Conservation (phyloP, 2,113 vertebrate genomes). For the Kryptolebias marmoratus region DNA sequence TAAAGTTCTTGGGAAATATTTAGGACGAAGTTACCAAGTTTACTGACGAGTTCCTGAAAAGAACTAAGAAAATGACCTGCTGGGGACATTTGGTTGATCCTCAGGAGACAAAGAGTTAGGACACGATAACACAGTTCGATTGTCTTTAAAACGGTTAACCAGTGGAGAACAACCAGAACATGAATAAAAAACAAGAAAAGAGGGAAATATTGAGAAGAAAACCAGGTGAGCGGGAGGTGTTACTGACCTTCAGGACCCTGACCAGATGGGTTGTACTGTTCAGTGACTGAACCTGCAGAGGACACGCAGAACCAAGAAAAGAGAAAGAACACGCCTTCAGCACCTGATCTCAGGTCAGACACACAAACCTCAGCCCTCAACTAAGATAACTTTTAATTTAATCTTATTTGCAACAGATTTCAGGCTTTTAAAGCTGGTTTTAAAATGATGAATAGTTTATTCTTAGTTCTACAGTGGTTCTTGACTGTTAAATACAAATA, state of each 20-base stretch:
- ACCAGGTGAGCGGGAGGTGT: neutral
- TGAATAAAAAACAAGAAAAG: neutral
- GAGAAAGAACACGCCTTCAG: slow-evolving; percentile 76
- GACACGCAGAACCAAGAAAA: slow-evolving; percentile 81
- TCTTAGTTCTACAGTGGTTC: no score
- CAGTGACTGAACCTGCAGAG: slow-evolving; percentile 81
- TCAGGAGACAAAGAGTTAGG: neutral
- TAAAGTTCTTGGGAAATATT: neutral
- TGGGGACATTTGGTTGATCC: neutral
- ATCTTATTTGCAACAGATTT: no score
- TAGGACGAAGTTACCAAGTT: neutral
- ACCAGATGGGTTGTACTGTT: slow-evolving; percentile 84
- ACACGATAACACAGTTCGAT: neutral
- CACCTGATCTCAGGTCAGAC: slow-evolving; percentile 59
- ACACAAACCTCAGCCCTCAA: neutral
- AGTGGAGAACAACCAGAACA: neutral
- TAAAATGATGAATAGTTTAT: no score
- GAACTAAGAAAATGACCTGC: neutral
- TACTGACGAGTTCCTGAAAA: neutral
- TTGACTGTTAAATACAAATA: no score
- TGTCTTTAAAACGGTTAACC: neutral
- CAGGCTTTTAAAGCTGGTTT: no score
- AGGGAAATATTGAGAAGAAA: neutral
- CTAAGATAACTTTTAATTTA: neutral
- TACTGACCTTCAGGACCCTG: slow-evolving; percentile 84